Conservation (phyloP, 2,797 vertebrate genomes). For the Brachyalestes nurse region DNA sequence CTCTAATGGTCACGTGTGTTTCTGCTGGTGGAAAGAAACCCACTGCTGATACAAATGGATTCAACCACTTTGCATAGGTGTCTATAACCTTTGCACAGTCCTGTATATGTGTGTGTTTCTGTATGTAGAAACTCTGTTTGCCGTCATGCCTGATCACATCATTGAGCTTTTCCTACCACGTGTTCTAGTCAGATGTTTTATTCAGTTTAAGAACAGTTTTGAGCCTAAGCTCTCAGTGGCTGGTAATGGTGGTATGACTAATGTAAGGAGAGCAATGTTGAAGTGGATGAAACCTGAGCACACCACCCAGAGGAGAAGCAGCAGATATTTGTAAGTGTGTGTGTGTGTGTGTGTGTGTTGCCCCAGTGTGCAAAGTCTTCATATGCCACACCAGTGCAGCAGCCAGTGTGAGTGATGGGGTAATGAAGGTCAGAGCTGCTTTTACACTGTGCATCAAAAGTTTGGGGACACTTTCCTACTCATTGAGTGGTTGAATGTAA, state of each 20-base stretch:
- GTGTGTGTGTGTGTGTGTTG: background rate
- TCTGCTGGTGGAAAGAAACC: too few relatives aligned
- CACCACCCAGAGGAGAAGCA: constrained; percentile 7
- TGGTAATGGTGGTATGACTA: background rate
- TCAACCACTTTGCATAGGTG: too few relatives aligned
- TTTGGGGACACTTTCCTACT: background rate
- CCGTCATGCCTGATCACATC: background rate
- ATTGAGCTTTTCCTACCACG: background rate
- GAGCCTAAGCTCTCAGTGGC: background rate
- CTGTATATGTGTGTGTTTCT: background rate
- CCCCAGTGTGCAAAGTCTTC: background rate
- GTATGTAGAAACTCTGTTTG: background rate
- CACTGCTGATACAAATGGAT: too few relatives aligned
- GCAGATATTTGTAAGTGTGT: background rate
- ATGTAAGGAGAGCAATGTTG: constrained; percentile 17
- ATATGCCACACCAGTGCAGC: background rate
- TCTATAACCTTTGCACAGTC: too few relatives aligned
- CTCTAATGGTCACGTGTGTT: too few relatives aligned
- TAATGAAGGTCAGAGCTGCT: background rate
- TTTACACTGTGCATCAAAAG: background rate
- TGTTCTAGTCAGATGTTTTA: constrained; percentile 17
- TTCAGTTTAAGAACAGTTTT: constrained; percentile 12
- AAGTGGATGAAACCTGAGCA: constrained; percentile 19
- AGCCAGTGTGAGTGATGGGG: background rate
- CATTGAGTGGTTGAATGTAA: too few relatives aligned